Evolutionary conservation across 2,113 vertebrate species (phyloP).

Genomic region (Alces alces): DNA sequence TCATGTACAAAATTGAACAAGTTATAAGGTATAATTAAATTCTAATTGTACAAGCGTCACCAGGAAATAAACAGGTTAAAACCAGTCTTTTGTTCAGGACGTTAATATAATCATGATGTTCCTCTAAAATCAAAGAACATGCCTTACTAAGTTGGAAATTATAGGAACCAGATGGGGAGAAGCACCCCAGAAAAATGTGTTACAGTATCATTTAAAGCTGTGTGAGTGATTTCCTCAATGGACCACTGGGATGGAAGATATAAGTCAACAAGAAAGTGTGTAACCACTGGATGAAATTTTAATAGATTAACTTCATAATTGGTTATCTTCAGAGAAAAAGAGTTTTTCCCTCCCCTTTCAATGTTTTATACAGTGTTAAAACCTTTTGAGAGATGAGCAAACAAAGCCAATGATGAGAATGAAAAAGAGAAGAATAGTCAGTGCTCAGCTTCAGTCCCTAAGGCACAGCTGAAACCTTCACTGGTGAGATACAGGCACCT

Average conservation of each 20-base stretch:
- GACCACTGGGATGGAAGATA: background rate
- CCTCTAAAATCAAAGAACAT: background rate
- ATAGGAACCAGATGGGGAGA: background rate
- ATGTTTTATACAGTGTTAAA: background rate
- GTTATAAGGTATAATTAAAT: background rate
- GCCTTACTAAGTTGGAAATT: background rate
- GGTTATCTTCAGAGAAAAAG: background rate
- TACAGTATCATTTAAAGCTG: background rate
- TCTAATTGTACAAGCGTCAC: background rate
- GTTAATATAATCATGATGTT: background rate
- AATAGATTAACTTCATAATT: background rate
- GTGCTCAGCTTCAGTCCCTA: background rate
- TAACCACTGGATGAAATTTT: conserved; percentile 6
- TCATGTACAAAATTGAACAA: background rate
- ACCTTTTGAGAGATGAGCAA: background rate
- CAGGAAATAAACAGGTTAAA: background rate
- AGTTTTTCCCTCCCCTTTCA: background rate
- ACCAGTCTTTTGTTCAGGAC: background rate
- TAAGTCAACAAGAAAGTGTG: background rate
- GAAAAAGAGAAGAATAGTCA: background rate
- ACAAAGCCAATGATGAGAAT: background rate
- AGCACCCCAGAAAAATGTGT: background rate
- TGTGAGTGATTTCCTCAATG: background rate
- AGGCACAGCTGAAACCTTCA: background rate
- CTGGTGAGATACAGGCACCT: background rate